Evolutionary conservation across 2,113 vertebrate genomes (phyloP).

Genomic region (Heptranchias perlo): DNA sequence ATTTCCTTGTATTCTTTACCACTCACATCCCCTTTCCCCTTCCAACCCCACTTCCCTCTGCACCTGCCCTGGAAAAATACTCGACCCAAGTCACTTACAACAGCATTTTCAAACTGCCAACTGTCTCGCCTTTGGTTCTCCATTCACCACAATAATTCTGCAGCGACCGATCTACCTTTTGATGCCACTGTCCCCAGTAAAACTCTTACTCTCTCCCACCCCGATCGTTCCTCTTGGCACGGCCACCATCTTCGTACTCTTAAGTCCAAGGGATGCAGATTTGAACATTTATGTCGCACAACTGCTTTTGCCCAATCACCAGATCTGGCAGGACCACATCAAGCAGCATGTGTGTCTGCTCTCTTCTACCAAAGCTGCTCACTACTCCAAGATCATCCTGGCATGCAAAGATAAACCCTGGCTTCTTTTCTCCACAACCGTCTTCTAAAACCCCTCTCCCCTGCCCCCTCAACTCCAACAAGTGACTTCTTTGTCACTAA

Average conservation of each 20-base stretch:
- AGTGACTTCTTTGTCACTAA: no score
- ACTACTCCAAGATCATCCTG: neutral
- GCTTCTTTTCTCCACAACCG: no score
- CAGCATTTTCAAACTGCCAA: neutral
- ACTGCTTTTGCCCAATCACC: neutral
- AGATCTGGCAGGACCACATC: neutral
- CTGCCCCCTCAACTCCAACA: neutral
- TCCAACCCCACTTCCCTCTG: neutral
- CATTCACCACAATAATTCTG: no score
- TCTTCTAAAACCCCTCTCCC: no score
- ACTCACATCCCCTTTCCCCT: neutral
- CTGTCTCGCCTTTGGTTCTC: neutral
- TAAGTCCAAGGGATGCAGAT: no score
- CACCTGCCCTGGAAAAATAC: neutral
- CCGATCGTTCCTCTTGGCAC: no score
- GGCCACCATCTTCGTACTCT: no score
- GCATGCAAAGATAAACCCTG: no score
- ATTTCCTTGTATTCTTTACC: neutral
- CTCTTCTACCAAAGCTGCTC: neutral
- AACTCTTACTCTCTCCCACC: no score
- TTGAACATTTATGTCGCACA: no score
- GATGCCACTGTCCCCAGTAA: no score
- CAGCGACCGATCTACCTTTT: no score
- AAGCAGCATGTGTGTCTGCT: neutral
- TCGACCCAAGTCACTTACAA: neutral